phyloP scores from a whole-genome alignment of 2,888 invertebrate species.

The Dasysyrphus tricinctus region DNA sequence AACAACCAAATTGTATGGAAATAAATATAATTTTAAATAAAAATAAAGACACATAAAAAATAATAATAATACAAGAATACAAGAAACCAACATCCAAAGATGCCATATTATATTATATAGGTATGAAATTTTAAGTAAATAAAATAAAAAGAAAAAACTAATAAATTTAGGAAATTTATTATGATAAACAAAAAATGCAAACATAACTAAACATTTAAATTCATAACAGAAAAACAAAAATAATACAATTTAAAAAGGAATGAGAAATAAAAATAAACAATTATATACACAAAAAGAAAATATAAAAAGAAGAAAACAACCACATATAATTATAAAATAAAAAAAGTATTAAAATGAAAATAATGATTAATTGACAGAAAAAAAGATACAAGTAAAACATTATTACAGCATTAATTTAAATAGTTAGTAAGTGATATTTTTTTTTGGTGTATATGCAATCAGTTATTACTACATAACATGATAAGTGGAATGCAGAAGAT shows the following conservation, averaged over 20 bases:
- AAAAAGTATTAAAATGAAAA: conserved; percentile 31
- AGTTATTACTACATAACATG: conserved; percentile 75
- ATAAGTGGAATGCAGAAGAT: conserved; percentile 66
- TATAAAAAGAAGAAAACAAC: conserved; percentile 40
- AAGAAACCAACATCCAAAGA: conserved; percentile 41
- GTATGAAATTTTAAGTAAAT: conserved; percentile 42
- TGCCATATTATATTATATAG: conserved; percentile 42
- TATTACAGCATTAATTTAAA: conserved; percentile 68
- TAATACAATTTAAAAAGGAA: conserved; percentile 27
- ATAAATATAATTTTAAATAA: conserved; percentile 42
- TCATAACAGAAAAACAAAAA: conserved; percentile 51
- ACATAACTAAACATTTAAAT: conserved; percentile 58
- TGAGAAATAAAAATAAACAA: conserved; percentile 49
- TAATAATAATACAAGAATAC: conserved; percentile 27
- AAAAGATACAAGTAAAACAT: conserved; percentile 50
- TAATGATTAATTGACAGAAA: conserved; percentile 43
- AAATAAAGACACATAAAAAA: conserved; percentile 34
- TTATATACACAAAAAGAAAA: conserved; percentile 64
- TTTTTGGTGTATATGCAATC: conserved; percentile 74
- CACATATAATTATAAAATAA: conserved; percentile 56
- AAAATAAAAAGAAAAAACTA: conserved; percentile 35
- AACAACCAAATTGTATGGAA: conserved; percentile 46
- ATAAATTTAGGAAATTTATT: conserved; percentile 67
- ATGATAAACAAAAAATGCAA: conserved; percentile 24
- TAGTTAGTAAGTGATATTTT: conserved; percentile 73